These are phyloP conservation scores for Alouatta palliata DNA, from an alignment of 2,113 vertebrate species.

Conservation along the genomic window DNA sequence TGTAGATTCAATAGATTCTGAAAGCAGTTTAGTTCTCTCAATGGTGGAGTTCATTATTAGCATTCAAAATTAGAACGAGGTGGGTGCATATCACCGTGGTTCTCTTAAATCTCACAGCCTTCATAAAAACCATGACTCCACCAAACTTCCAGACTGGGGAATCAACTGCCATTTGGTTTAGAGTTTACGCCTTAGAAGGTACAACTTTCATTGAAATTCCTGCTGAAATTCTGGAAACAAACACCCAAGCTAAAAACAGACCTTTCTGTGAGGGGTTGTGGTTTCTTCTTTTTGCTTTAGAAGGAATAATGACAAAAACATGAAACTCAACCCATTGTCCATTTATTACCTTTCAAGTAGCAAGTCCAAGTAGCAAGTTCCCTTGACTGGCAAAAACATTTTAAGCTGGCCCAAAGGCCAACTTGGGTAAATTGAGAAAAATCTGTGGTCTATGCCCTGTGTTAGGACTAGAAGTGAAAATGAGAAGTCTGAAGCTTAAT, in stretches of 20 bases:
- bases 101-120: not conserved
- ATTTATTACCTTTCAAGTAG: not conserved
- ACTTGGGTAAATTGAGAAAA: not conserved
- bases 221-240: not conserved
- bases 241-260: not conserved
- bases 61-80: not conserved
- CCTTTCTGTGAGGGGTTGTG: not conserved
- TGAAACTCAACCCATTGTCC: not conserved
- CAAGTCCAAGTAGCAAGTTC: not conserved
- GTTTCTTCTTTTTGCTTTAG: not conserved
- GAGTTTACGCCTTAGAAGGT: not conserved
- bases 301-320: not conserved
- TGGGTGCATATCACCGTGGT: not conserved
- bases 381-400: not conserved
- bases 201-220: not conserved
- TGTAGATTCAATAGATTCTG: not conserved
- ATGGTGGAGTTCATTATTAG: not conserved
- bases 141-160: not conserved
- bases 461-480: not conserved
- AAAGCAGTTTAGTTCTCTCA: not conserved
- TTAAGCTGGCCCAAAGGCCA: not conserved
- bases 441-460: not conserved
- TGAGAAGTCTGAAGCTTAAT: not conserved
- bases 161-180: not conserved
- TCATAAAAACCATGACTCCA: not conserved